These are phyloP conservation scores for Onychomys leucogaster DNA, from an alignment of 2,797 vertebrate species.

Conservation along the genomic window DNA sequence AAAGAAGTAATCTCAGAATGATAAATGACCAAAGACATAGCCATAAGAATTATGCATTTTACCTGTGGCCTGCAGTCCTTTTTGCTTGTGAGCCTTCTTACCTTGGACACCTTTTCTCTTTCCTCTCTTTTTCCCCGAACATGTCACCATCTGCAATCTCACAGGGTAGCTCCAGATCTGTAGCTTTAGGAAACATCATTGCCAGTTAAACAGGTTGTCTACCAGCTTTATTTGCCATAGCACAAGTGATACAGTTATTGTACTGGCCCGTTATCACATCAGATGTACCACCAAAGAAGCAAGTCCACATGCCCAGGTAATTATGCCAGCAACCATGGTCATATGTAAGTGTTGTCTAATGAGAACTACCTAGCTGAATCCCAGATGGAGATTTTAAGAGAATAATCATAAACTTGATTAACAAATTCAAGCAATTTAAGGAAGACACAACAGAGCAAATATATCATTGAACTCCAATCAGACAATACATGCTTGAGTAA, in stretches of 20 bases:
- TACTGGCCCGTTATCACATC: no score
- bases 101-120: constrained; percentile 1
- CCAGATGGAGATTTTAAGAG: not conserved
- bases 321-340: not conserved
- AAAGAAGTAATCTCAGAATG: constrained; percentile 62
- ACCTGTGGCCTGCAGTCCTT: not conserved
- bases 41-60: constrained; percentile 54
- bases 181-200: not conserved
- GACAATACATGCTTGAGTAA: not conserved
- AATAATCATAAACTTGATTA: not conserved
- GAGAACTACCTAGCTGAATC: not conserved
- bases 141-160: not conserved
- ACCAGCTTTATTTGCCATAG: not conserved
- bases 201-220: not conserved
- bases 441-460: not conserved
- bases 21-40: constrained; percentile 56
- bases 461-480: not conserved
- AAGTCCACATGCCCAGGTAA: not conserved
- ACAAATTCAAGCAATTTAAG: not conserved
- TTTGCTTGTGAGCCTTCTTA: constrained; percentile 7
- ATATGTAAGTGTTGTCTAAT: not conserved
- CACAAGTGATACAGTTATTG: not conserved
- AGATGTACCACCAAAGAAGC: not conserved
- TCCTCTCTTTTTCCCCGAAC: not conserved
- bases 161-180: not conserved